Conservation (phyloP, 2,888 invertebrate species). For the Aethes cnicana region DNA sequence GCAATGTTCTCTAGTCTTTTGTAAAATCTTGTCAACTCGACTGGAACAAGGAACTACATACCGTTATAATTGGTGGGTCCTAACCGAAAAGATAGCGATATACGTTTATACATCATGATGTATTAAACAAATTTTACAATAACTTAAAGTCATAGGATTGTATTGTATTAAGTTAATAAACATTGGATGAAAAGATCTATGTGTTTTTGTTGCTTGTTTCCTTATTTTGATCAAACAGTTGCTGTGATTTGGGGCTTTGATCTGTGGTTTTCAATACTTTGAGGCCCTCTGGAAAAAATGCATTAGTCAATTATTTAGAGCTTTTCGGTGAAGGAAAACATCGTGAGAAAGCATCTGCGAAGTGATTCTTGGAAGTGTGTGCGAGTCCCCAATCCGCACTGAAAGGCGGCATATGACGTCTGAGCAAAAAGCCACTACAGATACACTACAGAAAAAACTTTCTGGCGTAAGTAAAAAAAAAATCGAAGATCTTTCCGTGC, state of each 20-base stretch:
- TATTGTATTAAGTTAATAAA: constrained; percentile 74
- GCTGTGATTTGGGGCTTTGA: constrained; percentile 56
- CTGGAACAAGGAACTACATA: too few species aligned
- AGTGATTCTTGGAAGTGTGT: too few species aligned
- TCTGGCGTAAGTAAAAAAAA: too few species aligned
- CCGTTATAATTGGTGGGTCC: constrained; percentile 28
- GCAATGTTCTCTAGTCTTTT: too few species aligned
- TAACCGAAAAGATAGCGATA: constrained; percentile 48
- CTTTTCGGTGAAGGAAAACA: too few species aligned
- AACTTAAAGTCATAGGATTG: constrained; percentile 67
- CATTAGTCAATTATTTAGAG: not conserved
- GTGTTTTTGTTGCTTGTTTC: constrained; percentile 47
- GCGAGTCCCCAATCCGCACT: too few species aligned
- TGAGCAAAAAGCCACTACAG: too few species aligned
- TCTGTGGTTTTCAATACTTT: constrained; percentile 65
- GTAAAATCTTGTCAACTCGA: too few species aligned
- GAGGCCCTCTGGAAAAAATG: constrained; percentile 66
- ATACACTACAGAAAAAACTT: too few species aligned
- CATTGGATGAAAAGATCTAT: constrained; percentile 58
- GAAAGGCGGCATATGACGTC: too few species aligned
- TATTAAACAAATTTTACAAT: constrained; percentile 75
- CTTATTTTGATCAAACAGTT: constrained; percentile 56
- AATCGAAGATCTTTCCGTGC: too few species aligned
- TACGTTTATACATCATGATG: constrained; percentile 66
- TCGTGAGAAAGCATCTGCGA: too few species aligned